These are phyloP conservation scores for Shinisaurus crocodilurus DNA, from an alignment of 2,113 vertebrate species.

Conservation along the genomic window DNA sequence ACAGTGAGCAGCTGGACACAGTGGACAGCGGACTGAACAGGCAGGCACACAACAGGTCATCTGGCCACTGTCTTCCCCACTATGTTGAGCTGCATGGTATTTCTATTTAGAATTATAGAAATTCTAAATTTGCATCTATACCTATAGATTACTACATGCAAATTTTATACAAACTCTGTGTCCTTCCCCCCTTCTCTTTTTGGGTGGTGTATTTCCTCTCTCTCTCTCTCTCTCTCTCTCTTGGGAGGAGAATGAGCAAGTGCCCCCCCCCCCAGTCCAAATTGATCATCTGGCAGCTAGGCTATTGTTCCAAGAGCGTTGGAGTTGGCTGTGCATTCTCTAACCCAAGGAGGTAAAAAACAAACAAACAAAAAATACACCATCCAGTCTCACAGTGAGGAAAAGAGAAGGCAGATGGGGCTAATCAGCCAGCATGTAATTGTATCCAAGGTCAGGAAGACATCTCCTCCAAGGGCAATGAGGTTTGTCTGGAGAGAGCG, in stretches of 20 bases:
- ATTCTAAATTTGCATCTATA: neutral
- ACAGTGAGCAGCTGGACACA: neutral
- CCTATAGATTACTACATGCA: neutral
- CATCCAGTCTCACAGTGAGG: neutral
- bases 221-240: too few species aligned
- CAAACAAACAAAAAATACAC: neutral
- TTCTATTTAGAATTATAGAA: neutral
- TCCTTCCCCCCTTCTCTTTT: neutral
- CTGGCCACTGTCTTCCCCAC: neutral
- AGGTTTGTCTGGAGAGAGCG: neutral
- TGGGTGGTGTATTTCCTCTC: neutral
- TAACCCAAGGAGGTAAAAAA: neutral
- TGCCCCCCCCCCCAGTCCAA: neutral
- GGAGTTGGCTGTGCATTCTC: neutral
- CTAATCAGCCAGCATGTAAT: constrained; percentile 5
- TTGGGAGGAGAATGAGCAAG: neutral
- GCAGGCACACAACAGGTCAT: too few species aligned
- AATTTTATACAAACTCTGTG: neutral
- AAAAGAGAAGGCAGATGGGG: constrained; percentile 4
- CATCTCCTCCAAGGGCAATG: neutral
- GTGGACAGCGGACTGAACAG: neutral
- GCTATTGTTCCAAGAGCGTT: neutral
- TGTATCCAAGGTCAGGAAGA: neutral
- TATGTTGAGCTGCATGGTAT: neutral
- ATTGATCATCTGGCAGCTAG: neutral